Base-by-base conservation (phyloP, 2,888 invertebrate species). In the Cerastis leucographa region DNA sequence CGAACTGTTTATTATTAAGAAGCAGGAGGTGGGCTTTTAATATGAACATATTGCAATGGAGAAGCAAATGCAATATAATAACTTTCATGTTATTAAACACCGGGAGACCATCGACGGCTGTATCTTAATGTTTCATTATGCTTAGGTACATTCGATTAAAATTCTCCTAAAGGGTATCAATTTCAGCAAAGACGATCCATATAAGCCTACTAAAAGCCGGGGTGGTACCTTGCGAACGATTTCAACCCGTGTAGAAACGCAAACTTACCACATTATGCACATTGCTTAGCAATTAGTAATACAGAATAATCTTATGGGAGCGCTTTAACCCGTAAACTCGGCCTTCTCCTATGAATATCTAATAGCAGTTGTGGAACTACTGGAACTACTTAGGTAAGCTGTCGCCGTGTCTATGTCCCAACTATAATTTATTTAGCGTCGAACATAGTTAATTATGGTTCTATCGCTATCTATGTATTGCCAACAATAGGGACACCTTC, bases 311-410 rank as follows among this genome's bases (percentile, higher is more conserved):
- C 85, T 85, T 70, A 61, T 70, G 71, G 81, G 65, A 76, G 76
- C 78, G 74, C 83, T 84, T 83, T 83, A 82, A 83, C 81, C 83
- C 81, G 73, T 86, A 87, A 89, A 88, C 85, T 87, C 84, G 75
- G 84, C 64, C 86, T 85, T 87, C 87, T 76, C 78, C 84, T 89
- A 88, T 88, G 89, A 90, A 90, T 88, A 86, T 84, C 85, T 88
- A 89, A 89, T 87, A 86, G 86, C 81, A 85, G 88, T 90, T 87
- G 75, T 83, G 83, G 81, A 89, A 89, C 88, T 89, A 85, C 80
- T 84, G 83, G 80, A 86, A 87, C 85, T 88, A 88, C 87, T 87
- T 87, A 85, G 82, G 81, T 77, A 84, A 86, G 84, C 87, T 90
- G 89, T 89, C 88, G 79, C 86, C 84, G 84, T 84, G 85, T 79